Conservation (phyloP, 1,140 invertebrate genomes). For the Drosophila carrolli region DNA sequence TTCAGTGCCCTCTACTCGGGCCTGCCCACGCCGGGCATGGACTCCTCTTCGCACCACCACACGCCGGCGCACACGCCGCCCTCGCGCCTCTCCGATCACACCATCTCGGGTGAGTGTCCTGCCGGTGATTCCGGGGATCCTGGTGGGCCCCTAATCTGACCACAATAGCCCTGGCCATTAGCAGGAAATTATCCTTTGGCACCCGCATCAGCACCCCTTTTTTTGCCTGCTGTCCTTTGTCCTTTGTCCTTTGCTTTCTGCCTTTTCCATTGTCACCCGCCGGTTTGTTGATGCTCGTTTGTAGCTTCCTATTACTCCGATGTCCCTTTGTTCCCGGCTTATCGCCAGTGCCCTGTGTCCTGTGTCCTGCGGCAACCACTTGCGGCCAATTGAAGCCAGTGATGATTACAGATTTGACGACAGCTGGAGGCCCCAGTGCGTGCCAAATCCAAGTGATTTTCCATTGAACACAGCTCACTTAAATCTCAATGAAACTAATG, state of each 20-base stretch:
- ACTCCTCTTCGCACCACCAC: constrained; percentile 85
- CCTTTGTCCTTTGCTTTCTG: constrained; percentile 8
- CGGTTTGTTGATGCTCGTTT: constrained; percentile 37
- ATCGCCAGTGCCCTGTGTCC: constrained; percentile 20
- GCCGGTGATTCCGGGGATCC: neutral
- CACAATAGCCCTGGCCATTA: constrained; percentile 37
- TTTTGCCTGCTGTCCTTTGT: neutral
- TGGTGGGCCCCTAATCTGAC: constrained; percentile 14
- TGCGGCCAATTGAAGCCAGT: constrained; percentile 26
- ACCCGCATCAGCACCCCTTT: constrained; percentile 11
- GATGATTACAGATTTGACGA: constrained; percentile 24
- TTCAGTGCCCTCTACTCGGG: constrained; percentile 91
- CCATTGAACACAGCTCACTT: constrained; percentile 3
- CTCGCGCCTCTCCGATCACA: constrained; percentile 84
- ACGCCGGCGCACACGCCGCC: constrained; percentile 88
- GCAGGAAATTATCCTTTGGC: constrained; percentile 45
- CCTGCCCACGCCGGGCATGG: constrained; percentile 84
- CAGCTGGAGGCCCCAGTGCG: constrained; percentile 11
- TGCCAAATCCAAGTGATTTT: constrained; percentile 5
- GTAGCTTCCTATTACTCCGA: constrained; percentile 29
- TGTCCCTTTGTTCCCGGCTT: constrained; percentile 29
- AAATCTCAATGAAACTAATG: neutral
- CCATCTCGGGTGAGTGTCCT: constrained; percentile 78
- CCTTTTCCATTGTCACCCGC: constrained; percentile 15
- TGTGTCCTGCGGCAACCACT: constrained; percentile 2